Evolutionary conservation across 2,888 invertebrate species (phyloP), one percentile per base, ranked within the genome.

Genomic region (Andrena bucephala): DNA sequence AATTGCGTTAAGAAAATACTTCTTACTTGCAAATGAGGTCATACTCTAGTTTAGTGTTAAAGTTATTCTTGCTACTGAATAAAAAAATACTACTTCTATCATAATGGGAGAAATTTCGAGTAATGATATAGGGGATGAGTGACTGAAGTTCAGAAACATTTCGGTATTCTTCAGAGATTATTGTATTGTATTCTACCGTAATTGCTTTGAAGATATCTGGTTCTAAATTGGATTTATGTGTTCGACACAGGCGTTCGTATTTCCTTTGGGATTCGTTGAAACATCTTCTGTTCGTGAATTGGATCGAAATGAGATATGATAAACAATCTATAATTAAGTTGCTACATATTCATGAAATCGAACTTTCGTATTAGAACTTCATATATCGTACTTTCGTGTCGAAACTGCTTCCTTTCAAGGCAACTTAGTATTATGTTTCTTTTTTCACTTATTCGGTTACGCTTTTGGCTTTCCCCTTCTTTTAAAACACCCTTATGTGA

Each of bases 1-100:
- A n/a, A 33, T 36, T 48, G 5, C n/a, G n/a, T 10, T 13, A 52
- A 79, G 63, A 68, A 63, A 63, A 0, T 42, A 31, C 48, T 48
- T 33, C n/a, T 66, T 65, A 29, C 42, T 16, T 13, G 20, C 24
- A 3, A 60, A 27, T 2, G 6, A 31, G 29, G 29, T 42, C 52
- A 13, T 8, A 20, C 24, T 29, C 50, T 42, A 10, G 29, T 42
- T 52, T 54, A 42, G 27, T 27, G 24, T 33, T 57, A 2, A 24
- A 20, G 3, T 24, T 24, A 57, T 57, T 42, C 16, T 42, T 42
- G 3, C 4, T 10, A 57, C 8, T 27, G 10, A 24, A 24, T 24
- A 52, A 52, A 27, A 27, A 7, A 33, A 8, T 31, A 27, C 24
- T 10, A 27, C 24, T 57, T 57, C 13, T 27, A 57, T 57, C 10